Evolutionary conservation across 2,113 vertebrate genomes (phyloP), one percentile per base, ranked within the genome.

Genomic region (Epinephelus moara): DNA sequence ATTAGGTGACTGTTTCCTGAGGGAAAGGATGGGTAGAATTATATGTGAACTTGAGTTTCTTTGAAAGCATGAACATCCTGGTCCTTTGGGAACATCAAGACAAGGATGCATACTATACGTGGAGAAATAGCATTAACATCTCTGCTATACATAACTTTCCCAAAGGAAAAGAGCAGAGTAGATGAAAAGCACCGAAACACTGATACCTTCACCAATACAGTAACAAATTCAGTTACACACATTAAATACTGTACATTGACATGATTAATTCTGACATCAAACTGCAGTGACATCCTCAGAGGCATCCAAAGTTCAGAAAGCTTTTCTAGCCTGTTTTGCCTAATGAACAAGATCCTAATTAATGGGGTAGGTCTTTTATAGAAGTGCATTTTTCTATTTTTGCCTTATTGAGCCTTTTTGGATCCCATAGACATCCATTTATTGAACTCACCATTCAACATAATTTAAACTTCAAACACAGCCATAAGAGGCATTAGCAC

Each of bases 141-240:
- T 81, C 49, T 80, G 85, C 83, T 88, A 78, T 92, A 91, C 75
- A 89, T 74, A 84, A 84, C 81, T 53, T 63, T 71, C 83, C 87
- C 64, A 42, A 64, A 70, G 83, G 87, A 42, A 57, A 69, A 25
- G 56, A 62, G 64, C 37, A 52, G 30, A 69, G 30, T 33, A 87
- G 77, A 88, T 85, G 80, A 87, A 88, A 88, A 72, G 56, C 72
- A 67, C 19, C 14, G 25, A 42, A 66, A 70, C 25, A 80, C 37
- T 72, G 33, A 78, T 53, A 85, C 62, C 52, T 78, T 78, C 47
- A 59, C 4, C 18, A 63, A 42, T 64, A 49, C 14, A 14, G 60
- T 71, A 69, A 61, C 30, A 78, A 47, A 75, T 70, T 47, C 17
- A 76, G 19, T 49, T 25, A 70, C 42, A 80, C 72, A 88, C 37